phyloP scores from a whole-genome alignment of 2,888 invertebrate genomes.

The Hypsopygia costalis region DNA sequence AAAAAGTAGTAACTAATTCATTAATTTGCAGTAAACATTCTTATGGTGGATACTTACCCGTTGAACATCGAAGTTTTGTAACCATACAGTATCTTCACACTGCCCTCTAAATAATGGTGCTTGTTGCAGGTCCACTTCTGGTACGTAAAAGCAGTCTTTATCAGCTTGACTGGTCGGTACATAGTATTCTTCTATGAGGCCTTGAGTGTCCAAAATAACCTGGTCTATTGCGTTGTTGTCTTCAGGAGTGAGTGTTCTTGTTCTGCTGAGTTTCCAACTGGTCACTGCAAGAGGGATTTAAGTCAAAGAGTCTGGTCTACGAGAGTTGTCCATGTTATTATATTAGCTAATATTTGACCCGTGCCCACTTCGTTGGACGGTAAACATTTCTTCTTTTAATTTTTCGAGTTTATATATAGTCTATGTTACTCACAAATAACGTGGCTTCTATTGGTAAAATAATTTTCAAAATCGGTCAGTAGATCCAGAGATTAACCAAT shows the following conservation, averaged over 20 bases:
- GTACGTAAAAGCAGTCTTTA: conserved; percentile 62
- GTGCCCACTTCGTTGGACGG: too few relatives aligned
- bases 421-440: too few relatives aligned
- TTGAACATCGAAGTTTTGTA: conserved; percentile 41
- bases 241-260: conserved; percentile 26
- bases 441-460: too few relatives aligned
- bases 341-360: too few relatives aligned
- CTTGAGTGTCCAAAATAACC: conserved; percentile 44
- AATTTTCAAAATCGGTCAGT: too few relatives aligned
- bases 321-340: too few relatives aligned
- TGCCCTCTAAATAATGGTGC: conserved; percentile 54
- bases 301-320: not conserved
- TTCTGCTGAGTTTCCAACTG: conserved; percentile 64
- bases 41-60: conserved; percentile 25
- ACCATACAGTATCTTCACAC: conserved; percentile 40
- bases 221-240: conserved; percentile 33
- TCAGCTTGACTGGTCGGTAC: conserved; percentile 43
- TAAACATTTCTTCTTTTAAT: too few relatives aligned
- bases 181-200: conserved; percentile 49
- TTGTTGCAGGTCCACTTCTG: conserved; percentile 31
- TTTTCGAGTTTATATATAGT: too few relatives aligned
- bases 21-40: too few relatives aligned
- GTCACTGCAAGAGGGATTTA: conserved; percentile 36
- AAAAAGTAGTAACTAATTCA: too few relatives aligned
- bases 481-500: too few relatives aligned